Conservation (phyloP, 2,113 vertebrate species). For the Rhombomys opimus region DNA sequence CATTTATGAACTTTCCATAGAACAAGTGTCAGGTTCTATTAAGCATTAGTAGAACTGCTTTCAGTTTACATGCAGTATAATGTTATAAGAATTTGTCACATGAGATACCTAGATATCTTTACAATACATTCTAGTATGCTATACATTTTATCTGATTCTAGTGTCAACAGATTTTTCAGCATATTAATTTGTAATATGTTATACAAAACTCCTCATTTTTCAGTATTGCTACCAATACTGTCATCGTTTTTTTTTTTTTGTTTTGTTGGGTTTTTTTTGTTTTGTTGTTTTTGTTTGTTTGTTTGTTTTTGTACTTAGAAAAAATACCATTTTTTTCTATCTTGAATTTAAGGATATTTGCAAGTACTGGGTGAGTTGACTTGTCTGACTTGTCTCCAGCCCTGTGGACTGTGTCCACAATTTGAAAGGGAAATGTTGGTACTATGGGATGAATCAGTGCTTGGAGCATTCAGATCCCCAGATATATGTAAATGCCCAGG, state of each 20-base stretch:
- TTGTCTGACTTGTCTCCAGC: not conserved
- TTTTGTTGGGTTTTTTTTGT: too few relatives aligned
- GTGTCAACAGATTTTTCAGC: not conserved
- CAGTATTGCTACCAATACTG: not conserved
- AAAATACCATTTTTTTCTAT: not conserved
- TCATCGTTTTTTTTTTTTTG: not conserved
- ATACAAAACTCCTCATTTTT: not conserved
- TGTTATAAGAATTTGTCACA: not conserved
- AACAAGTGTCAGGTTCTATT: not conserved
- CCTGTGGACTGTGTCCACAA: too few relatives aligned
- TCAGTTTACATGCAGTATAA: not conserved
- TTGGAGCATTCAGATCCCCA: not conserved
- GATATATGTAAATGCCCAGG: not conserved
- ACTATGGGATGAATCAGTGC: not conserved
- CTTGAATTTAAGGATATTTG: not conserved
- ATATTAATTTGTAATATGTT: not conserved
- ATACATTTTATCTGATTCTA: not conserved
- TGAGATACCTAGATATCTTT: not conserved
- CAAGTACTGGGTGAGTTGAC: not conserved
- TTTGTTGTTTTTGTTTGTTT: too few relatives aligned
- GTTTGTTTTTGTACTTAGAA: not conserved
- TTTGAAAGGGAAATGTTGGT: not conserved
- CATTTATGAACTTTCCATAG: not conserved
- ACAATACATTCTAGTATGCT: not conserved
- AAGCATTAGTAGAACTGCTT: not conserved